These are phyloP conservation scores for Folsomia candida DNA, from an alignment of 2,888 invertebrate genomes.

Conservation along the genomic window DNA sequence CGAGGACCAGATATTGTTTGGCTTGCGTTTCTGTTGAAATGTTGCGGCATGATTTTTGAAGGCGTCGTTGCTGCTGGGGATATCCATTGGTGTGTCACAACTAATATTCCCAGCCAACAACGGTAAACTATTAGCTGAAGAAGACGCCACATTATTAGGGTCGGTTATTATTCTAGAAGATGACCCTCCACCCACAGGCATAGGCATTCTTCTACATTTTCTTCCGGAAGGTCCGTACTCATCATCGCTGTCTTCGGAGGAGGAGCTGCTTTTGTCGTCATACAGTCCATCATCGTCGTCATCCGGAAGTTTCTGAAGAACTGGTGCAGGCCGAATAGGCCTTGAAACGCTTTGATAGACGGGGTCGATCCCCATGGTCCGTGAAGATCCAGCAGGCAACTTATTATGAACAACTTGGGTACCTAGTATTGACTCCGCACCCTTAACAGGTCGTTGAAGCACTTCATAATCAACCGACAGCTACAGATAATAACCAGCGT, in stretches of 20 bases:
- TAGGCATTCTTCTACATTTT: neutral
- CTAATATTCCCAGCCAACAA: neutral
- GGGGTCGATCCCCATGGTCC: too few relatives aligned
- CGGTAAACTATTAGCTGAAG: neutral
- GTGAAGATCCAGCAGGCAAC: too few relatives aligned
- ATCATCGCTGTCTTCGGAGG: neutral
- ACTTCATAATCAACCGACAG: neutral
- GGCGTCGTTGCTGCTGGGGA: neutral
- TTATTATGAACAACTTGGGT: too few relatives aligned
- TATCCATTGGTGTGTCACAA: neutral
- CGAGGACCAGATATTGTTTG: slow-evolving; percentile 31
- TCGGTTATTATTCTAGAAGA: too few relatives aligned
- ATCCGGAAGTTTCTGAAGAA: neutral
- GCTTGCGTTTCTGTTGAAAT: slow-evolving; percentile 33
- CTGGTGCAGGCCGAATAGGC: too few relatives aligned
- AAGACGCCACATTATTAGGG: neutral
- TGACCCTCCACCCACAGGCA: too few relatives aligned
- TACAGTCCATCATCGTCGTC: neutral
- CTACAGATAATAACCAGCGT: neutral
- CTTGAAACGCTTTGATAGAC: too few relatives aligned
- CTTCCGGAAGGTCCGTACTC: neutral
- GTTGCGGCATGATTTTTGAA: slow-evolving; percentile 14
- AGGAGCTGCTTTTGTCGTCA: slow-evolving; percentile 4
- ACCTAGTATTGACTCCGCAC: neutral
- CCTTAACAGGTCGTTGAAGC: neutral